Conservation (phyloP, 1,140 invertebrate species). For the Idris sp. region DNA sequence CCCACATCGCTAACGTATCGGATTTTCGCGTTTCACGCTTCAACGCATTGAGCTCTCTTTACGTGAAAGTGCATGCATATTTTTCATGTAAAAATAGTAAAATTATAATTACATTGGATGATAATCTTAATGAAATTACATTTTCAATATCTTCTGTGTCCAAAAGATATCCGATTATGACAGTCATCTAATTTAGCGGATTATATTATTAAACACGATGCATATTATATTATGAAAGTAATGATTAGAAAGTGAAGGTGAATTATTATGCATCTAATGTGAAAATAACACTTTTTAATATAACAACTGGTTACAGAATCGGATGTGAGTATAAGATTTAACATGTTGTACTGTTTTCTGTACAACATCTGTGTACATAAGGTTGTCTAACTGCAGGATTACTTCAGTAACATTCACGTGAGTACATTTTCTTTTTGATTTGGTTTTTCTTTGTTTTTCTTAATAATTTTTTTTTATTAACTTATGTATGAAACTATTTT, state of each 20-base stretch:
- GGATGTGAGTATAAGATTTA: constrained; percentile 4
- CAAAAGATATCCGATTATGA: constrained; percentile 6
- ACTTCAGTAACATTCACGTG: too few relatives aligned
- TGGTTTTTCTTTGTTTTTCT: background rate
- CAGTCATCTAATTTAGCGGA: background rate
- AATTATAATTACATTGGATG: too few relatives aligned
- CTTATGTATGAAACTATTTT: too few relatives aligned
- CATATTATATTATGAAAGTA: constrained; percentile 23
- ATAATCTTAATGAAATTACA: too few relatives aligned
- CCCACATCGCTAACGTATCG: constrained; percentile 64
- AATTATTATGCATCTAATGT: constrained; percentile 17
- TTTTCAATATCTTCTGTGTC: too few relatives aligned
- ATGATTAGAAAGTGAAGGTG: constrained; percentile 34
- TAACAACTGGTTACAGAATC: constrained; percentile 9
- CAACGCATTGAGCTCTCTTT: constrained; percentile 58
- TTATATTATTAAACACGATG: background rate
- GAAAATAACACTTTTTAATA: constrained; percentile 15
- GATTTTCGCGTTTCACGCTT: constrained; percentile 70
- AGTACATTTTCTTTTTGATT: background rate
- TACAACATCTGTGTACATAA: background rate
- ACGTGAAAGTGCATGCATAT: constrained; percentile 69
- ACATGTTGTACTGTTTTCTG: background rate
- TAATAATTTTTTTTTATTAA: too few relatives aligned
- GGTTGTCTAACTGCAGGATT: constrained; percentile 18
- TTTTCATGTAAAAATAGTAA: too few relatives aligned